These are phyloP conservation scores for Vireo altiloquus DNA, from an alignment of 2,113 vertebrate genomes.

Conservation along the genomic window DNA sequence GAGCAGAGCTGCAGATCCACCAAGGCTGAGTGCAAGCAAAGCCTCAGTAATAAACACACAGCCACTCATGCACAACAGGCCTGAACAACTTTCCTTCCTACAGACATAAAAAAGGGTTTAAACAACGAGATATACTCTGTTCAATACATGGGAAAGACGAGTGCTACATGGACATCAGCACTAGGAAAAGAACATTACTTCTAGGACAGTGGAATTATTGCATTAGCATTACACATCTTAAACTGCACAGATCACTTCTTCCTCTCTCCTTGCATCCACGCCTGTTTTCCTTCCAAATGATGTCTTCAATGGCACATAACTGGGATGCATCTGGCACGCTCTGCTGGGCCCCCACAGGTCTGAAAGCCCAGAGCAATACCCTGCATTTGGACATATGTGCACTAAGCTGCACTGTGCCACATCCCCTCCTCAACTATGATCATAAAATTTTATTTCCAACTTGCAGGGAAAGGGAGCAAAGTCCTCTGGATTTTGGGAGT, in stretches of 20 bases:
- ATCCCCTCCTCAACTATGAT: not conserved
- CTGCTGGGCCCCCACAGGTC: not conserved
- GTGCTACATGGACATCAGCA: not conserved
- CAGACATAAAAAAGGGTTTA: not conserved
- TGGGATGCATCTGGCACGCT: not conserved
- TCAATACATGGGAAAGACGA: not conserved
- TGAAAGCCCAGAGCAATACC: not conserved
- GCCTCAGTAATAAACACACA: not conserved
- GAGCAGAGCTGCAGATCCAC: not conserved
- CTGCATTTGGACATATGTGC: not conserved
- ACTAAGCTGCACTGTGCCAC: not conserved
- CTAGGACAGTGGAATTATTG: not conserved
- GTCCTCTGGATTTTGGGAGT: not conserved
- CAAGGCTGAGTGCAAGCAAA: not conserved
- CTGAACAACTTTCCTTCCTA: not conserved
- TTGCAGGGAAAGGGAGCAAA: not conserved
- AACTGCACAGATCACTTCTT: not conserved
- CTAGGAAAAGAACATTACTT: not conserved
- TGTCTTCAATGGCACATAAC: not conserved
- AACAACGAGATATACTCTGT: not conserved
- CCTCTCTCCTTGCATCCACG: not conserved
- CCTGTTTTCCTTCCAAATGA: not conserved
- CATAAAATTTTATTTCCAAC: not conserved
- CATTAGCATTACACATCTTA: not conserved
- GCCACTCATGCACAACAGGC: not conserved